Conservation (phyloP, 2,113 vertebrate genomes). For the Limnothrissa miodon region DNA sequence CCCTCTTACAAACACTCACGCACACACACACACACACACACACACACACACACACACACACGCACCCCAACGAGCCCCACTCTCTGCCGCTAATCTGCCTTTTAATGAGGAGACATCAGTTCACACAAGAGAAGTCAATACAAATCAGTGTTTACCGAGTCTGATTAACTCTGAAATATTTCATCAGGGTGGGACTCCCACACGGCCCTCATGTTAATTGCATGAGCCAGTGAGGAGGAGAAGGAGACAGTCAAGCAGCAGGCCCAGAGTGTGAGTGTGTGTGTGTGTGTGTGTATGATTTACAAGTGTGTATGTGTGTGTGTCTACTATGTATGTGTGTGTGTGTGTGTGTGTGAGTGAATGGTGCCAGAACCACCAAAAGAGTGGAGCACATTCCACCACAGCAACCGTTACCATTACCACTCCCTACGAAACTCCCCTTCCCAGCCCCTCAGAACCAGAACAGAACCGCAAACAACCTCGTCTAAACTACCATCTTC, state of each 20-base stretch:
- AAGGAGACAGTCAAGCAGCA: background rate
- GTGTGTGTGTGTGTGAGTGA: background rate
- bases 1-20: background rate
- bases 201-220: slow-evolving; percentile 85
- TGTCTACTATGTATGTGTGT: slow-evolving; percentile 9
- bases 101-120: slow-evolving; percentile 98
- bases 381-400: background rate
- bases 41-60: background rate
- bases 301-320: too few species aligned
- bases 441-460: background rate
- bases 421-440: background rate
- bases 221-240: slow-evolving; percentile 57
- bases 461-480: too few species aligned
- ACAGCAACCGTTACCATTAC: background rate
- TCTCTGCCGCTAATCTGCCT: slow-evolving; percentile 89
- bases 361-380: background rate
- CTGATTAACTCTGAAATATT: slow-evolving; percentile 98
- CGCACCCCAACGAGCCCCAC: slow-evolving; percentile 55
- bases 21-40: slow-evolving; percentile 2
- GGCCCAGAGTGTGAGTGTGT: slow-evolving; percentile 21
- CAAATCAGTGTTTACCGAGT: slow-evolving; percentile 98
- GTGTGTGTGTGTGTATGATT: too few species aligned
- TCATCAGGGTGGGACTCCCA: slow-evolving; percentile 79
- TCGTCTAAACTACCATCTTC: too few species aligned
- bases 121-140: slow-evolving; percentile 98